Percentiles rank a stretch among this genome's conserved stretches.
Evolutionary conservation across 2,888 invertebrate species (phyloP).

Genomic region (Athalia cordata): DNA sequence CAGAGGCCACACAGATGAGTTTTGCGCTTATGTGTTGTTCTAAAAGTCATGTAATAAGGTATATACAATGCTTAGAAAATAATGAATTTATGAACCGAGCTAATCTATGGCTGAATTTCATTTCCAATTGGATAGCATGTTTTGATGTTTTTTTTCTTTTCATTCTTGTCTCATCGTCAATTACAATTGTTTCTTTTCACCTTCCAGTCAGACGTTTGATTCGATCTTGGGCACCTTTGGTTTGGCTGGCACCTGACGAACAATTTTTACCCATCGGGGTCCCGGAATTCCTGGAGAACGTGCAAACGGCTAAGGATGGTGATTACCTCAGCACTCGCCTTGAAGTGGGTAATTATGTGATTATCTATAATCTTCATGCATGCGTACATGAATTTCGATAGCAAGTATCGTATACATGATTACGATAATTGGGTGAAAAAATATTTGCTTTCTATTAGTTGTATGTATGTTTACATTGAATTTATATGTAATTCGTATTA

Average conservation of each 20-base stretch:
- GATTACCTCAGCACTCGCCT: conserved; percentile 63
- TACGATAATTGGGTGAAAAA: too few relatives aligned
- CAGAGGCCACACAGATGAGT: conserved; percentile 25
- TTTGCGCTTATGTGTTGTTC: conserved; percentile 3
- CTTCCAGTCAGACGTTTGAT: conserved; percentile 71
- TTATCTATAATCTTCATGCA: neutral
- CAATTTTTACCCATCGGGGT: conserved; percentile 79
- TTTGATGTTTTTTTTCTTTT: too few relatives aligned
- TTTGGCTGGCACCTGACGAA: conserved; percentile 81
- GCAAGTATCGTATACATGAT: neutral
- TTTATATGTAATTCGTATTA: neutral
- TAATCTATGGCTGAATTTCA: too few relatives aligned
- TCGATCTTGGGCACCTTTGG: conserved; percentile 79
- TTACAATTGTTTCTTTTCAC: conserved; percentile 32
- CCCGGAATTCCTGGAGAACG: conserved; percentile 78
- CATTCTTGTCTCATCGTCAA: neutral
- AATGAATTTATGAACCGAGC: too few relatives aligned
- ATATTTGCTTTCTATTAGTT: too few relatives aligned
- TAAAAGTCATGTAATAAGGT: neutral
- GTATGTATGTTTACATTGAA: neutral
- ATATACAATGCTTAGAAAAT: neutral
- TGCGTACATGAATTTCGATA: neutral
- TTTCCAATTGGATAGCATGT: too few relatives aligned
- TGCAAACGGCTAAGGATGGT: conserved; percentile 64
- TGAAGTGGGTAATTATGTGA: conserved; percentile 59